These are phyloP conservation scores for Drosophila sordidula DNA, from an alignment of 2,888 invertebrate genomes.

Conservation along the genomic window DNA sequence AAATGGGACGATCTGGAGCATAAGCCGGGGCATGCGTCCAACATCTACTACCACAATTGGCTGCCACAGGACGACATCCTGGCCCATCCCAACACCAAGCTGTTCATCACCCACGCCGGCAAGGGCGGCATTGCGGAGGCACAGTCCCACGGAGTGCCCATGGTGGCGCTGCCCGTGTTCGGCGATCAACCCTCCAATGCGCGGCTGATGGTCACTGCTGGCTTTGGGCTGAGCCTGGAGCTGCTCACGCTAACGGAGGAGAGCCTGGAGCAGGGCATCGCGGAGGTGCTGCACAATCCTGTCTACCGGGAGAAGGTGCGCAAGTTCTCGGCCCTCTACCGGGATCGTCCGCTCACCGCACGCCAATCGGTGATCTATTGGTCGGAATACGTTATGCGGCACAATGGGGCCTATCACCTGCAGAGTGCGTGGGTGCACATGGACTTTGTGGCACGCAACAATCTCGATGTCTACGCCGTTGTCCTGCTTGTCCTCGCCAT, in stretches of 20 bases:
- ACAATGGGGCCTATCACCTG: conserved; percentile 86
- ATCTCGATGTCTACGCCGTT: conserved; percentile 85
- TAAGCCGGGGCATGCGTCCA: conserved; percentile 86
- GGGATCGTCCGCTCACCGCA: conserved; percentile 86
- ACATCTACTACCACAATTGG: conserved; percentile 88
- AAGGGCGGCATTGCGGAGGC: conserved; percentile 88
- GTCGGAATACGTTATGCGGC: conserved; percentile 87
- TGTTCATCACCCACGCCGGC: conserved; percentile 89
- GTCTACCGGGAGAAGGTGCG: conserved; percentile 76
- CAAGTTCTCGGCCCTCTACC: conserved; percentile 85
- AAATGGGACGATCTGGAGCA: conserved; percentile 88
- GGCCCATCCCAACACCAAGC: conserved; percentile 86
- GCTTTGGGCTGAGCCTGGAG: conserved; percentile 63
- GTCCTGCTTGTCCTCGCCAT: conserved; percentile 22
- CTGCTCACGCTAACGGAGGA: conserved; percentile 46
- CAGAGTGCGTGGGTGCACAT: conserved; percentile 86
- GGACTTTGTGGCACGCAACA: conserved; percentile 84
- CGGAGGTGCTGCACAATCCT: conserved; percentile 66
- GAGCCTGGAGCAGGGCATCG: conserved; percentile 40
- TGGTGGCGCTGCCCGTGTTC: conserved; percentile 76
- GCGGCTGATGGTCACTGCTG: conserved; percentile 42
- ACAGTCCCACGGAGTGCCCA: conserved; percentile 86
- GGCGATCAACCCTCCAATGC: conserved; percentile 72
- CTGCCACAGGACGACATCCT: conserved; percentile 89
- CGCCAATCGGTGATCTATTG: conserved; percentile 86